A percentile compares a stretch with the other conserved stretches of the same genome.
phyloP scores from a whole-genome alignment of 2,797 vertebrate species.

The Spea hammondii region DNA sequence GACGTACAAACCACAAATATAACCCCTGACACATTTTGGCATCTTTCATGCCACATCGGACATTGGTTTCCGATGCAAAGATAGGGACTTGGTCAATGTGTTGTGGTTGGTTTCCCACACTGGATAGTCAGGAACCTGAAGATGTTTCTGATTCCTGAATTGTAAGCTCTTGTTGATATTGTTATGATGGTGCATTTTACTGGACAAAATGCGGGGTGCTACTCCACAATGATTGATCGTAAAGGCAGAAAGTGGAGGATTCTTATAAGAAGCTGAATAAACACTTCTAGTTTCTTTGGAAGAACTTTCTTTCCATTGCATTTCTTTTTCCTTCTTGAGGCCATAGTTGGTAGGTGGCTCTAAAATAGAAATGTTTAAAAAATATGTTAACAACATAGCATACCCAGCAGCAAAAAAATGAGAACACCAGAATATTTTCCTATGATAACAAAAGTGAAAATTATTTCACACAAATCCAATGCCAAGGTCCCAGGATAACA shows the following conservation, averaged over 20 bases:
- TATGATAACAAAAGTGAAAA: not conserved
- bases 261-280: conserved; percentile 68
- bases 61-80: too few species aligned
- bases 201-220: conserved; percentile 57
- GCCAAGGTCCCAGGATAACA: too few species aligned
- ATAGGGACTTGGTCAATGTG: too few species aligned
- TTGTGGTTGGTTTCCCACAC: not conserved
- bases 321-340: conserved; percentile 60
- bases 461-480: not conserved
- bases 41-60: too few species aligned
- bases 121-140: conserved; percentile 14
- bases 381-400: not conserved
- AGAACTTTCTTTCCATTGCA: conserved; percentile 53
- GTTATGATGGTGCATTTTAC: conserved; percentile 57
- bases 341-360: conserved; percentile 74
- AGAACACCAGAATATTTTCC: too few species aligned
- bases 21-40: too few species aligned
- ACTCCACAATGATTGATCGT: conserved; percentile 54
- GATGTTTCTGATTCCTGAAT: not conserved
- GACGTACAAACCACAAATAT: too few species aligned
- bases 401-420: not conserved
- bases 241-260: conserved; percentile 58
- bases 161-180: conserved; percentile 56
- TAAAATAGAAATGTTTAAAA: conserved; percentile 53
- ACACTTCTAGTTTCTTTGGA: conserved; percentile 55